Base-by-base conservation (phyloP, 2,797 vertebrate genomes). In the Cetoscarus ocellatus region DNA sequence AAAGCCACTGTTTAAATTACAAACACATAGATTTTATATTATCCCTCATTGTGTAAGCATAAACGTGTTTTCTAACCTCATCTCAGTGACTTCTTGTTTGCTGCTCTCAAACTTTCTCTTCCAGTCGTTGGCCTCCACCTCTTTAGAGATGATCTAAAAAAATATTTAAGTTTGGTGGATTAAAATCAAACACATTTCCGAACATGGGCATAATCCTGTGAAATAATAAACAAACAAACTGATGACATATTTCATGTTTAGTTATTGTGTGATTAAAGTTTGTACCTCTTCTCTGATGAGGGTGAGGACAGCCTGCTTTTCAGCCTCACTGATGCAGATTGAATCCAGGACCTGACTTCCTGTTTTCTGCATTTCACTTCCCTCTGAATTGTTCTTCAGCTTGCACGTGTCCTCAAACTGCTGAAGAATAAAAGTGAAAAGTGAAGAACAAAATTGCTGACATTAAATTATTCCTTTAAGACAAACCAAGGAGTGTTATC, bases 81-180 rank as follows among this genome's bases (percentile, higher is more conserved):
- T 99, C 90, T 99, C 97, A 45, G 93, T 66, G 35, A 99, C 96
- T 74, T 99, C 97, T 77, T 95, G 93, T 78, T 87, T 94, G 83
- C 96, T 95, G 67, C 95, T 95, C 70, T 99, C 96, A 0, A 95
- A 98, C 67, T 97, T 98, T 73, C 86, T 94, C 94, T 95, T 98
- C 98, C 97, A 99, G 66, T 97, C 96, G 0, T 83, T 96, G 53
- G 92, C 95, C 90, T 99, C 96, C 0, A 94, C 93, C 86, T 99
- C 98, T 93, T 99, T 99, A 8, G 96, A 93, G 88, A 99, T 96
- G 50, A 99, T 98, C 98, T 99, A 85, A 70, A 80, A 77, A 38
- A 85, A 85, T 0, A 3, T 17, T 4, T 10, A 15, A 38, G 40
- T 66, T 87, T 64, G 87, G 53, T 34, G 45, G 15, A 77, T 18